phyloP scores from a whole-genome alignment of 1,140 invertebrate species.

The Hylaeus volcanicus region DNA sequence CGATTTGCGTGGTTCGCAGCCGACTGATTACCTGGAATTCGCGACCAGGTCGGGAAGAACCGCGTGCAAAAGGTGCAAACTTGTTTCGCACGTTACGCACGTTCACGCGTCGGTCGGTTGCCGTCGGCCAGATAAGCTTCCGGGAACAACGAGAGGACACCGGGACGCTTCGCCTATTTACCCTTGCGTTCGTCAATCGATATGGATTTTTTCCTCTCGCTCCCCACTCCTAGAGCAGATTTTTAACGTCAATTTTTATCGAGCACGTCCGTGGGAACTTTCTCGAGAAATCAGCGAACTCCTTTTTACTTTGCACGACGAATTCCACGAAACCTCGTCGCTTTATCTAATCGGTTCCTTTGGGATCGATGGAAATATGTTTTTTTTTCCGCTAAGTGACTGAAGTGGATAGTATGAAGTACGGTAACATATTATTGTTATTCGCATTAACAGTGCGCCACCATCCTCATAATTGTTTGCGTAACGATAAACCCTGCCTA shows the following conservation, averaged over 20 bases:
- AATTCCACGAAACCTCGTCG: too few relatives aligned
- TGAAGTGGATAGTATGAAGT: too few relatives aligned
- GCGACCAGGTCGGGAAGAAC: slow-evolving; percentile 25
- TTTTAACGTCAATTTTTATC: slow-evolving; percentile 10
- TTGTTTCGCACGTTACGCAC: slow-evolving; percentile 60
- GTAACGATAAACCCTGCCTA: too few relatives aligned
- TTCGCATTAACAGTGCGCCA: too few relatives aligned
- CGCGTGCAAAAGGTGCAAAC: slow-evolving; percentile 54
- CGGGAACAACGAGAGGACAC: slow-evolving; percentile 50
- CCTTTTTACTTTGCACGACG: neutral
- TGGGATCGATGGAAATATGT: too few relatives aligned
- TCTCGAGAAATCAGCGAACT: neutral
- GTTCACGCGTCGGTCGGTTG: slow-evolving; percentile 43
- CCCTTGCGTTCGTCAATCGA: slow-evolving; percentile 17
- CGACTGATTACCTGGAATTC: slow-evolving; percentile 56
- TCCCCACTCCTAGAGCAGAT: neutral
- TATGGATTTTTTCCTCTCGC: neutral
- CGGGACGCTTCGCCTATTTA: slow-evolving; percentile 37
- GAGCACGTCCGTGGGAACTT: neutral
- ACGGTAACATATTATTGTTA: too few relatives aligned
- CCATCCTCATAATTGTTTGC: too few relatives aligned
- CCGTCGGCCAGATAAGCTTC: slow-evolving; percentile 52
- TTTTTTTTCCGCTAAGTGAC: neutral
- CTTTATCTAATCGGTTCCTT: neutral
- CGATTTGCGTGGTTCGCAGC: slow-evolving; percentile 16